These are phyloP conservation scores for Sanderia malayensis DNA, from an alignment of 30 jellyfish, hydroid and myxozoan species.

Conservation along the genomic window DNA sequence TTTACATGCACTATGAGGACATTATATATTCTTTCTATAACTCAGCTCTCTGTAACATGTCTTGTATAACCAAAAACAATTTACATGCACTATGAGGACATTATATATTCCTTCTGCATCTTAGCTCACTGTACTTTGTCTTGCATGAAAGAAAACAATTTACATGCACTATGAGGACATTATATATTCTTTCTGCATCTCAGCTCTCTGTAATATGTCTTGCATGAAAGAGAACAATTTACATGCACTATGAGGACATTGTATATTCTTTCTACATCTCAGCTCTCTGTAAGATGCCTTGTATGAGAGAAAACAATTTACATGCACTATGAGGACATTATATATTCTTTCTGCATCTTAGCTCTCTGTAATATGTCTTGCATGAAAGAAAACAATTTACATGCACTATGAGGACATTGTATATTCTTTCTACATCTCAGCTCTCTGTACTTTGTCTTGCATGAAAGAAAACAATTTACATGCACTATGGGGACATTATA, in stretches of 20 bases:
- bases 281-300: background rate
- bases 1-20: background rate
- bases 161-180: conserved; percentile 1
- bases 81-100: background rate
- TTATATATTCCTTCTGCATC: background rate
- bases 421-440: background rate
- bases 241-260: conserved; percentile 1
- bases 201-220: background rate
- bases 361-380: background rate
- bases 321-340: background rate
- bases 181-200: background rate
- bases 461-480: background rate
- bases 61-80: background rate
- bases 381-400: background rate
- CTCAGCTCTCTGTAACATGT: background rate
- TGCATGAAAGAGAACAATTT: background rate
- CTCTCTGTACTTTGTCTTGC: background rate
- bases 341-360: background rate
- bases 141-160: background rate
- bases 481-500: background rate
- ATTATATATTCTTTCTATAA: background rate
- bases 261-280: background rate
- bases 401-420: background rate
- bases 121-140: background rate
- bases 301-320: background rate